Evolutionary conservation across 2,888 invertebrate species (phyloP).

Genomic region (Brachyptera risi): DNA sequence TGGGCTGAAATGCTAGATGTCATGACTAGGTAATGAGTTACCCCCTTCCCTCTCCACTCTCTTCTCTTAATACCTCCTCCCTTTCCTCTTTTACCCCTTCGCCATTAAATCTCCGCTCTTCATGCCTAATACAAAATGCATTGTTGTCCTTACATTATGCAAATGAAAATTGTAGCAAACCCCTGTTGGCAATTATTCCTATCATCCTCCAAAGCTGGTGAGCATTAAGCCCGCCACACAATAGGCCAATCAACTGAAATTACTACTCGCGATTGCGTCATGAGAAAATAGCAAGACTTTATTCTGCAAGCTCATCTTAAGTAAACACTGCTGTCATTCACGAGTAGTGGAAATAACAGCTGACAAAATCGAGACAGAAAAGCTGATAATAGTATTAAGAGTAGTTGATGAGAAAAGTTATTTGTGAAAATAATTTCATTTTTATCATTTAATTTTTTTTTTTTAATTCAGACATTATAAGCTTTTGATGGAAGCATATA

Average conservation of each 20-base stretch:
- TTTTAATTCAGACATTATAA: too few relatives aligned
- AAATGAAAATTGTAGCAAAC: constrained; percentile 45
- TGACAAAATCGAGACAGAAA: too few relatives aligned
- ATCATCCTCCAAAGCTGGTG: constrained; percentile 21
- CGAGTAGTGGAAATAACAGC: too few relatives aligned
- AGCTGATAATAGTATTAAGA: too few relatives aligned
- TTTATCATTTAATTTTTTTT: too few relatives aligned
- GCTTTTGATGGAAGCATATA: too few relatives aligned
- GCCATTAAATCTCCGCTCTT: constrained; percentile 48
- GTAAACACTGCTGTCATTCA: too few relatives aligned
- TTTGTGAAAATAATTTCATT: too few relatives aligned
- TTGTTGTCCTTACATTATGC: constrained; percentile 51
- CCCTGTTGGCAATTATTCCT: constrained; percentile 21
- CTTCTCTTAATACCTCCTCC: constrained; percentile 33
- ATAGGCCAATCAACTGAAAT: constrained; percentile 20
- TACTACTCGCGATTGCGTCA: neutral
- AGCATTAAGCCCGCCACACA: constrained; percentile 17
- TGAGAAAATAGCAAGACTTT: constrained; percentile 2
- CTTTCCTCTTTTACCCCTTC: constrained; percentile 39
- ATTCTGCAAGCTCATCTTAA: neutral
- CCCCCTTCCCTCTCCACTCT: constrained; percentile 34
- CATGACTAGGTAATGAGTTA: constrained; percentile 45
- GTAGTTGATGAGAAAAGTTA: too few relatives aligned
- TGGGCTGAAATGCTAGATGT: constrained; percentile 47
- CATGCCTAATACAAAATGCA: constrained; percentile 48